phyloP scores from a whole-genome alignment of 2,888 invertebrate species.

The Sisyra terminalis region DNA sequence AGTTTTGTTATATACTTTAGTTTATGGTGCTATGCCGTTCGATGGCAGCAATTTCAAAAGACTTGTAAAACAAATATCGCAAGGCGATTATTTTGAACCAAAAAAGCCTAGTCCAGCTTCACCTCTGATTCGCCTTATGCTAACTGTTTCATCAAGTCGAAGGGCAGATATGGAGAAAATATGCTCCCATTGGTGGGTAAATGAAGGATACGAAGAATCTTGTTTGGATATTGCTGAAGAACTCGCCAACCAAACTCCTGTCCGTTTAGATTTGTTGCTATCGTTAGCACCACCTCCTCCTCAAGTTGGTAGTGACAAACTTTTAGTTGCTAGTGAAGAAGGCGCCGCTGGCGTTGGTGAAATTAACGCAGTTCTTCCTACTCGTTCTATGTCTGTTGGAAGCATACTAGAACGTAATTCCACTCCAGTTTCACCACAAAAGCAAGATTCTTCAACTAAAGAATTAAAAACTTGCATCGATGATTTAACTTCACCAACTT shows the following conservation, averaged over 20 bases:
- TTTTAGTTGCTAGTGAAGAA: conserved; percentile 44
- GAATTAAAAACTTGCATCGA: conserved; percentile 19
- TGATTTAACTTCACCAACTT: conserved; percentile 20
- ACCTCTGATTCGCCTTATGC: conserved; percentile 82
- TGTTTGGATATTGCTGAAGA: conserved; percentile 77
- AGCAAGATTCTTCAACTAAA: conserved; percentile 55
- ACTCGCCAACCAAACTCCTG: conserved; percentile 79
- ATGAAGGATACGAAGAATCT: conserved; percentile 63
- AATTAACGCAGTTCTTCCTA: conserved; percentile 27
- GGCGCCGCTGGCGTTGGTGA: conserved; percentile 14
- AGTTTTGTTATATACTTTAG: conserved; percentile 90
- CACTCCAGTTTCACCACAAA: conserved; percentile 35
- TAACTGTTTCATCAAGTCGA: conserved; percentile 79
- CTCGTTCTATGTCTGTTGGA: conserved; percentile 50
- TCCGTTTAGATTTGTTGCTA: conserved; percentile 69
- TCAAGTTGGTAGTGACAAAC: conserved; percentile 50
- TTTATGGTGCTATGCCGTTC: conserved; percentile 99
- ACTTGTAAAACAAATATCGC: conserved; percentile 90
- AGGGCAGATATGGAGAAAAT: conserved; percentile 89
- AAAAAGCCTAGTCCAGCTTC: conserved; percentile 87
- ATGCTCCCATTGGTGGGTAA: conserved; percentile 95
- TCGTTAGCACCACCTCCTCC: conserved; percentile 72
- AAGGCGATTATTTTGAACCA: conserved; percentile 95
- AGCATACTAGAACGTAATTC: conserved; percentile 56
- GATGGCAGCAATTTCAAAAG: conserved; percentile 97